Evolutionary conservation across 1,140 invertebrate species (phyloP), one percentile per base, ranked within the genome.

Genomic region (Diorhabda carinulata): DNA sequence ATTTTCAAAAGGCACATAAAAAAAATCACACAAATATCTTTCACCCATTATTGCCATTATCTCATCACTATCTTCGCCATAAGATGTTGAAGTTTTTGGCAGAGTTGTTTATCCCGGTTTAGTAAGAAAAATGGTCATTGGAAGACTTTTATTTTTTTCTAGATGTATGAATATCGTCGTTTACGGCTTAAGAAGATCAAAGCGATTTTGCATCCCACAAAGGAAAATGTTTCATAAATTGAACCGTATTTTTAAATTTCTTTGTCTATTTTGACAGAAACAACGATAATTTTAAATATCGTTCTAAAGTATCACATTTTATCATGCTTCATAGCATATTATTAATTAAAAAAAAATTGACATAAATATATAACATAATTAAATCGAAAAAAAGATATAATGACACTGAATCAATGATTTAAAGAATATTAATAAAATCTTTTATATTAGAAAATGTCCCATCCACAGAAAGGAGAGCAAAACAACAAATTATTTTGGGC

Each of bases 111-210:
- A 52, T 52, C 47, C 47, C 6, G 0, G 47, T 52, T 52, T 52
- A 52, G 47, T 52, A 52, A 52, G 47, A 52, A 52, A 52, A 52
- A 52, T 52, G 47, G 47, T 52, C 47, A 52, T 52, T 52, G 47
- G n/a, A 52, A 52, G 47, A 52, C 47, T 52, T 52, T 52, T 52
- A 52, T 52, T 52, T 52, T n/a, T 52, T 52, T 6, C 47, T n/a
- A 52, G 47, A 52, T 52, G 25, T 25, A 25, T 25, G 25, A 25
- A 52, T 52, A 52, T 52, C 47, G 47, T 52, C 47, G 47, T 52
- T 52, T 52, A 52, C 6, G 47, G 47, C 47, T 52, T 52, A 52
- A 52, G 47, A 8, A 52, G n/a, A 52, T 52, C 47, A 52, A 52
- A 52, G 6, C 6, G 47, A 52, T 52, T 52, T 52, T 52, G 47